Evolutionary conservation across 1,140 invertebrate genomes (phyloP).

Genomic region (Dendroctonus ponderosae): DNA sequence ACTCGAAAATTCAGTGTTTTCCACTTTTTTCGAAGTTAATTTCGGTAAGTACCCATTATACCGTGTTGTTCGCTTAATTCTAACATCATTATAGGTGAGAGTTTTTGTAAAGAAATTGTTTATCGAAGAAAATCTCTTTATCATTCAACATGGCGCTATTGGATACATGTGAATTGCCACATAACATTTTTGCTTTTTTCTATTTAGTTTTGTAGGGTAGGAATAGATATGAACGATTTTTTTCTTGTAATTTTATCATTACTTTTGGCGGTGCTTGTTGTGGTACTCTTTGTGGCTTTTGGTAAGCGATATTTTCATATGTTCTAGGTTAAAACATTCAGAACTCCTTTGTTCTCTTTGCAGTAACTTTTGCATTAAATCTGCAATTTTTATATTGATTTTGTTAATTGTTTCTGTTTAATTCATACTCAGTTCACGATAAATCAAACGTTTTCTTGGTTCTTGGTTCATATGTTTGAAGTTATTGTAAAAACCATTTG

Average conservation of each 20-base stretch:
- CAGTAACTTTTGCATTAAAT: constrained; percentile 4
- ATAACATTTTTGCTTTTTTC: constrained; percentile 26
- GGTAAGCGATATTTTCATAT: constrained; percentile 48
- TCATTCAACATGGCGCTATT: too few relatives aligned
- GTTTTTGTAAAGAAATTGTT: too few relatives aligned
- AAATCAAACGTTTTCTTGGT: constrained; percentile 17
- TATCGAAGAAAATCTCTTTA: not conserved
- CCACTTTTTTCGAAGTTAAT: too few relatives aligned
- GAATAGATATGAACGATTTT: constrained; percentile 52
- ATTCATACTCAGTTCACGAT: constrained; percentile 1
- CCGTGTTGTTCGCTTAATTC: too few relatives aligned
- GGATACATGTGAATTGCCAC: too few relatives aligned
- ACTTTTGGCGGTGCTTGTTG: constrained; percentile 53
- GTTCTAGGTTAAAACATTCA: constrained; percentile 48
- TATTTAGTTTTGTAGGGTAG: constrained; percentile 18
- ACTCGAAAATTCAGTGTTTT: too few relatives aligned
- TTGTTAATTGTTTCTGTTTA: too few relatives aligned
- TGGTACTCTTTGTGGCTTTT: constrained; percentile 53
- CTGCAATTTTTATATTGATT: too few relatives aligned
- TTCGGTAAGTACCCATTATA: too few relatives aligned
- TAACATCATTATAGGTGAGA: too few relatives aligned
- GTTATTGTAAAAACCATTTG: not conserved
- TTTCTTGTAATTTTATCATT: constrained; percentile 53
- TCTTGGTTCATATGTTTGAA: not conserved
- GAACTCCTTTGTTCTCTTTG: constrained; percentile 23